Percentiles rank a stretch among this genome's conserved stretches.
Evolutionary conservation across 2,797 vertebrate species (phyloP).

Genomic region (Psittacula derbiana): DNA sequence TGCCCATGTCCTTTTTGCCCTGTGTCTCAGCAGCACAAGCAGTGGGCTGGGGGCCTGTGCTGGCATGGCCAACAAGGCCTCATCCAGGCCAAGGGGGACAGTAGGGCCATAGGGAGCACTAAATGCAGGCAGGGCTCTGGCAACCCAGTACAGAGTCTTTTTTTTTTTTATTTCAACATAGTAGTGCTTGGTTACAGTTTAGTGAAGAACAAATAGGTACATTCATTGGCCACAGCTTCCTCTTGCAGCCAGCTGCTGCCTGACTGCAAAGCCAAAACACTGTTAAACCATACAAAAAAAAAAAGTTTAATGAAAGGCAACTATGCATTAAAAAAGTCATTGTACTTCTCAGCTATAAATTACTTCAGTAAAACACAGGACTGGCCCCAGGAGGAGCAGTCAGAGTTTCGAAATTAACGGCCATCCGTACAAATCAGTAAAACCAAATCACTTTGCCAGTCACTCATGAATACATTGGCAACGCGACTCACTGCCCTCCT

Average conservation of each 20-base stretch:
- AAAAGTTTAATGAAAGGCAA: constrained; percentile 58
- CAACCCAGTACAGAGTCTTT: constrained; percentile 11
- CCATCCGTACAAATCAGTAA: constrained; percentile 8
- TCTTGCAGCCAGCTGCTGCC: constrained; percentile 55
- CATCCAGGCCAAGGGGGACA: too few species aligned
- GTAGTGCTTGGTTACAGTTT: constrained; percentile 90
- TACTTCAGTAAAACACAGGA: constrained; percentile 68
- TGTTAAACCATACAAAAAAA: constrained; percentile 62
- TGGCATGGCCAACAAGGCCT: not conserved
- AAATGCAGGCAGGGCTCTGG: not conserved
- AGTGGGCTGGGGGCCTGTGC: not conserved
- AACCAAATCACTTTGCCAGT: constrained; percentile 23
- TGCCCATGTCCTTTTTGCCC: not conserved
- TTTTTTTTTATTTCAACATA: constrained; percentile 81
- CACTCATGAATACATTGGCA: constrained; percentile 40
- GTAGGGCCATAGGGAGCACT: rapidly evolving
- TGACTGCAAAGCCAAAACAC: constrained; percentile 47
- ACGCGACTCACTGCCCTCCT: constrained; percentile 1
- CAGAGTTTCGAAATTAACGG: constrained; percentile 27
- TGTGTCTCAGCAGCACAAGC: not conserved
- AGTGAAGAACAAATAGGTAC: constrained; percentile 81
- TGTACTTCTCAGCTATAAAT: constrained; percentile 71
- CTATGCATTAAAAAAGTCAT: constrained; percentile 75
- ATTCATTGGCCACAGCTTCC: constrained; percentile 78
- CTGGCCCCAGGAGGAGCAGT: not conserved